These are phyloP conservation scores for Paramisgurnus dabryanus DNA, from an alignment of 2,113 vertebrate species.

Conservation along the genomic window DNA sequence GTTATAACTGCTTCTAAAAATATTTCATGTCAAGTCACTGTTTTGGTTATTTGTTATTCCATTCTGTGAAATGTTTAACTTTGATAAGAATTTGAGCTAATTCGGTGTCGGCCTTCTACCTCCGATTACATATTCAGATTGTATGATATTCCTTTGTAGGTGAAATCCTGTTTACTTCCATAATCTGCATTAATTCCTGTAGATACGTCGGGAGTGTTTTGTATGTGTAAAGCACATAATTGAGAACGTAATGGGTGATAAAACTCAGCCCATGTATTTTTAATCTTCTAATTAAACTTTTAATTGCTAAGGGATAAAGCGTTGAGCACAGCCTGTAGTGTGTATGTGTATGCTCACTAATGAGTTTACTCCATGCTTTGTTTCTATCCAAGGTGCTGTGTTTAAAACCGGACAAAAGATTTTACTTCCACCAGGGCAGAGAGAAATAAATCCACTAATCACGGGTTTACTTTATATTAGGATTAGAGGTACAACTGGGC, in stretches of 20 bases:
- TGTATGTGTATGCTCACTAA: constrained; percentile 59
- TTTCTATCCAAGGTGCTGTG: constrained; percentile 65
- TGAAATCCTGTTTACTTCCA: constrained; percentile 53
- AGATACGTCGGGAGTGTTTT: constrained; percentile 61
- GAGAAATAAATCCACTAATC: constrained; percentile 73
- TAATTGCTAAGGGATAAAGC: constrained; percentile 77
- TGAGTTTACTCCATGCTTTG: constrained; percentile 67
- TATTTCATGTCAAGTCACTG: neutral
- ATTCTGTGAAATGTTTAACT: constrained; percentile 37
- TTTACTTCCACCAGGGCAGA: constrained; percentile 56
- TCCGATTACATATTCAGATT: constrained; percentile 42
- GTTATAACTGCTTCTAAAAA: constrained; percentile 20
- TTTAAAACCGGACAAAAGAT: constrained; percentile 65
- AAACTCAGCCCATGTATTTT: constrained; percentile 73
- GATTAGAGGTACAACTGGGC: constrained; percentile 66
- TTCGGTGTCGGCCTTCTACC: constrained; percentile 24
- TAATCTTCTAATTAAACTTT: constrained; percentile 82
- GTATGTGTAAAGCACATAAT: constrained; percentile 71
- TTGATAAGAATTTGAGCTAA: constrained; percentile 37
- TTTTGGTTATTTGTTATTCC: constrained; percentile 34
- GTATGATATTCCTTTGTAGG: constrained; percentile 48
- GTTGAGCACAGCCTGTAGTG: constrained; percentile 57
- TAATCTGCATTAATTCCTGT: constrained; percentile 65
- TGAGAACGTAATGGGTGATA: constrained; percentile 73
- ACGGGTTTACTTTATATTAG: constrained; percentile 64